Evolutionary conservation across 2,888 invertebrate genomes (phyloP), one percentile per base, ranked within the genome.

Genomic region (Rosalia funebris): DNA sequence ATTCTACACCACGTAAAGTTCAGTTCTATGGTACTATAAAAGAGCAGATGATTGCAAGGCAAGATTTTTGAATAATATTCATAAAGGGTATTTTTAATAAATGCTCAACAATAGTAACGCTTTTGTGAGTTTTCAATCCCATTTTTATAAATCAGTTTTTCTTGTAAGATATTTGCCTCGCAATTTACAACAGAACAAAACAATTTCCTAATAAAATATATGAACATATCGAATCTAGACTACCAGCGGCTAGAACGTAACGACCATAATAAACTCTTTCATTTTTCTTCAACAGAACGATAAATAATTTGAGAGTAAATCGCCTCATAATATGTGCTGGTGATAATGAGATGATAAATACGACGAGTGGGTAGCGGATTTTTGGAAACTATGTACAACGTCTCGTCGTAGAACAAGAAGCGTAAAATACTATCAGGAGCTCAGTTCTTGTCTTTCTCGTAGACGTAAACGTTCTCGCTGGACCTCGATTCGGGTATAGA

Each of bases 201-300:
- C 14, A 48, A 17, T 19, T 19, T 31, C 4, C 12, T 16, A 32
- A 47, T 5, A 34, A 14, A 11, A 25, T 45, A 47, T 48, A 50
- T 44, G 53, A 58, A 46, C 44, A 56, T 48, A 64, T 57, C 65
- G 59, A 65, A 56, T 66, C 70, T 70, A 71, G 68, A 68, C 69
- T 67, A 71, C 66, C 67, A 64, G 69, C 69, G 69, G 63, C 69
- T 70, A 71, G 68, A 71, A 63, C 57, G 56, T 69, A 70, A 69
- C 68, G 55, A 52, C 32, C 65, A 66, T 64, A n/a, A n/a, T 69
- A 70, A 69, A 68, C 62, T 63, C 52, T 62, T 50, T 44, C 39
- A 60, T 41, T 57, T 47, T 36, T 54, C 11, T 16, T 44, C 41
- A 65, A 65, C 55, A 32, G 17, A 64, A 64, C 44, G 19, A 57